Evolutionary conservation across 53 echinoderm and acorn worm genomes (phyloP).

Genomic region (Luidia sarsii): DNA sequence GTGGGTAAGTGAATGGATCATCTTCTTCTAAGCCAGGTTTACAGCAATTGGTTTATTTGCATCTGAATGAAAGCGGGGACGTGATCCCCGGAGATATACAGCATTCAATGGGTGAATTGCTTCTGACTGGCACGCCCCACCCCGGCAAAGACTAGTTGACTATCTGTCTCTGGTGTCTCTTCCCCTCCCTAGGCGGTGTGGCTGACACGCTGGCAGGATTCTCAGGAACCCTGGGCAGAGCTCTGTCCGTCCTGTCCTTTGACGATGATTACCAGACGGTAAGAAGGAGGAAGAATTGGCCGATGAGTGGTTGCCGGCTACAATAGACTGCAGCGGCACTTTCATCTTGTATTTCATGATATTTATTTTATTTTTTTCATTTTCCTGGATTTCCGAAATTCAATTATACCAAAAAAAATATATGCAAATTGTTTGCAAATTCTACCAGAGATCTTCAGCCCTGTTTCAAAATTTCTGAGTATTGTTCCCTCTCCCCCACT

Average conservation of each 20-base stretch:
- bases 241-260: constrained; percentile 86
- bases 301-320: too few relatives aligned
- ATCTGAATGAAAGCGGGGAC: too few relatives aligned
- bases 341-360: neutral
- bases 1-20: constrained; percentile 64
- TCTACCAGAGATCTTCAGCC: too few relatives aligned
- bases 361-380: neutral
- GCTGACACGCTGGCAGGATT: constrained; percentile 84
- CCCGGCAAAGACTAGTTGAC: too few relatives aligned
- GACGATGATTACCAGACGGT: constrained; percentile 95
- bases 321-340: too few relatives aligned
- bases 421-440: neutral
- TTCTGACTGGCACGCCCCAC: too few relatives aligned
- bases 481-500: too few relatives aligned
- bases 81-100: too few relatives aligned
- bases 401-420: too few relatives aligned
- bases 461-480: too few relatives aligned
- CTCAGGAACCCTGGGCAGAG: constrained; percentile 81
- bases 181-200: constrained; percentile 75
- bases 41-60: too few relatives aligned
- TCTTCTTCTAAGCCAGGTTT: neutral
- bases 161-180: neutral
- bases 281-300: constrained; percentile 1
- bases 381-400: neutral
- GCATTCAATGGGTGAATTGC: too few relatives aligned